These are phyloP conservation scores for Meghimatium bilineatum DNA, from an alignment of 2,888 invertebrate species.

Conservation along the genomic window DNA sequence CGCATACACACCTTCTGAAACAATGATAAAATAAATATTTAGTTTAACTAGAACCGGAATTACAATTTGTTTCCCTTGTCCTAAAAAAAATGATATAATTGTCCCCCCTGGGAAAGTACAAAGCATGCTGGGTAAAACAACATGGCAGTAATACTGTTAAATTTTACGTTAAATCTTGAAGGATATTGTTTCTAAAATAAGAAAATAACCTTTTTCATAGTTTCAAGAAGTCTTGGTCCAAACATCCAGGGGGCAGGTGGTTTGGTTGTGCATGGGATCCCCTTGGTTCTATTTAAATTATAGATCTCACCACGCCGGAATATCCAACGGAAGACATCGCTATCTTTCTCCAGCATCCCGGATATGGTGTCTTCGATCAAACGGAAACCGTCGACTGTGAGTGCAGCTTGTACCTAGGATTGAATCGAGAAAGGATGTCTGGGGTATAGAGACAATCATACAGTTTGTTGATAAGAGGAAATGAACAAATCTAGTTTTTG, in stretches of 20 bases:
- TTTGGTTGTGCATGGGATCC: constrained; percentile 76
- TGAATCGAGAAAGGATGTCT: background rate
- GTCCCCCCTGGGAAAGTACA: too few relatives aligned
- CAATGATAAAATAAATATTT: too few relatives aligned
- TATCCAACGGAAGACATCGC: constrained; percentile 83
- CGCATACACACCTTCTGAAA: too few relatives aligned
- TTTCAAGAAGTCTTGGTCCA: constrained; percentile 64
- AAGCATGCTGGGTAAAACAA: too few relatives aligned
- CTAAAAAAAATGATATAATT: too few relatives aligned
- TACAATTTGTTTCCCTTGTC: too few relatives aligned
- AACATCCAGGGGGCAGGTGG: constrained; percentile 72
- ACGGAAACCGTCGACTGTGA: constrained; percentile 97
- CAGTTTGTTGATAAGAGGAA: constrained; percentile 18
- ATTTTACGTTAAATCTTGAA: too few relatives aligned
- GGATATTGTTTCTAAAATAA: too few relatives aligned
- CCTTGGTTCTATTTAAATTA: constrained; percentile 83
- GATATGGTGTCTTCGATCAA: constrained; percentile 93
- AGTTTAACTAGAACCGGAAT: too few relatives aligned
- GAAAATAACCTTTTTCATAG: constrained; percentile 55
- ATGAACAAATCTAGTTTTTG: background rate
- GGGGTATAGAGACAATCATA: background rate
- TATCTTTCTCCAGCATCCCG: constrained; percentile 90
- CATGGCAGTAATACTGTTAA: too few relatives aligned
- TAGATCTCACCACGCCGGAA: constrained; percentile 81
- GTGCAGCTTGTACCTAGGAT: constrained; percentile 91